Percentiles rank a stretch among this genome's conserved stretches.
Conservation (phyloP, 2,797 vertebrate genomes). For the Enteromius trimaculatus region DNA sequence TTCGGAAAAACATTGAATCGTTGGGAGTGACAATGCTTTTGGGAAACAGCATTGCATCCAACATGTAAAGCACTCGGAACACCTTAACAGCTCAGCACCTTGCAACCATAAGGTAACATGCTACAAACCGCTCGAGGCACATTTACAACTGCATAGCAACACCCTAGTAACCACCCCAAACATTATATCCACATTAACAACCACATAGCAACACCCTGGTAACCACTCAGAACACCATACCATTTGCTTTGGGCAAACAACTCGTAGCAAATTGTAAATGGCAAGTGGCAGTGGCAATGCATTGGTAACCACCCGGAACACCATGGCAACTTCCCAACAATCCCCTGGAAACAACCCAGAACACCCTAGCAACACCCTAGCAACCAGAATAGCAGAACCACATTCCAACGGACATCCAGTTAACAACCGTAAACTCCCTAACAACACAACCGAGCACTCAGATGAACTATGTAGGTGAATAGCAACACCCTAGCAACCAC, state of each 20-base stretch:
- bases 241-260: not conserved
- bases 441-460: not conserved
- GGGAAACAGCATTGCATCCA: no score
- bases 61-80: not conserved
- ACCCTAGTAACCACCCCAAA: not conserved
- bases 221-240: not conserved
- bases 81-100: not conserved
- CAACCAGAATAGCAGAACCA: not conserved
- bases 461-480: not conserved
- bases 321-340: not conserved
- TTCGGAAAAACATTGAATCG: no score
- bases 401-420: not conserved
- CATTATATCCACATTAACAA: not conserved
- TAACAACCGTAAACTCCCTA: not conserved
- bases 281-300: not conserved
- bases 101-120: not conserved
- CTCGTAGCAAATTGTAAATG: not conserved
- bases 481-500: slow-evolving; percentile 6
- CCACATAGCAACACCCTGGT: not conserved
- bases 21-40: no score
- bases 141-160: not conserved
- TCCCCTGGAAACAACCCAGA: not conserved
- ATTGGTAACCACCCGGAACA: not conserved
- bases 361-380: not conserved
- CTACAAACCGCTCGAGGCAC: not conserved